Percentiles rank a stretch among this genome's conserved stretches.
phyloP scores from a whole-genome alignment of 2,888 invertebrate species.

The Dermolepida albohirtum region DNA sequence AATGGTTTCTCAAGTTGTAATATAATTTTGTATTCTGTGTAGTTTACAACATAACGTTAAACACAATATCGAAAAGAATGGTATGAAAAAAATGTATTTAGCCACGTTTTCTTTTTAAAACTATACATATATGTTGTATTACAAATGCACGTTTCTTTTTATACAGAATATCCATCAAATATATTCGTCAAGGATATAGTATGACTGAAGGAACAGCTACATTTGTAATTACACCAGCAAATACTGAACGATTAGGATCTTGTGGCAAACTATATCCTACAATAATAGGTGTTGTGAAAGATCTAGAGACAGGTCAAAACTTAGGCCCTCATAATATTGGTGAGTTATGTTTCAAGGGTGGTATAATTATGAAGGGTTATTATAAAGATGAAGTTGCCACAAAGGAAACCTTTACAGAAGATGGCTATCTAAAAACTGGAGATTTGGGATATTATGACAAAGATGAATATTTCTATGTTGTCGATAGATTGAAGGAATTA shows the following conservation, averaged over 20 bases:
- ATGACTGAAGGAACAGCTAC: conserved; percentile 80
- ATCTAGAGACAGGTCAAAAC: conserved; percentile 71
- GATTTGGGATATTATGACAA: conserved; percentile 86
- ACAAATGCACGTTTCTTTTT: too few relatives aligned
- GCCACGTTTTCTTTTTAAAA: not conserved
- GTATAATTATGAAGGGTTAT: conserved; percentile 72
- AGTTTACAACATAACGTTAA: too few relatives aligned
- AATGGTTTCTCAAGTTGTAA: too few relatives aligned
- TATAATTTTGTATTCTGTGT: too few relatives aligned
- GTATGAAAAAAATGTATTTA: not conserved
- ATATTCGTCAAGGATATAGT: conserved; percentile 75
- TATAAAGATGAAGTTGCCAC: conserved; percentile 77
- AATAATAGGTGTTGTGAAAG: conserved; percentile 72
- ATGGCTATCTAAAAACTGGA: conserved; percentile 84
- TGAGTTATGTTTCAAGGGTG: conserved; percentile 85
- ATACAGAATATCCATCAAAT: conserved; percentile 56
- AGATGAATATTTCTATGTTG: conserved; percentile 82
- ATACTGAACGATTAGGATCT: conserved; percentile 68
- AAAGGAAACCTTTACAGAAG: conserved; percentile 71
- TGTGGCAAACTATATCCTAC: conserved; percentile 74
- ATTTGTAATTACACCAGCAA: conserved; percentile 61
- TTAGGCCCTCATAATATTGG: conserved; percentile 76
- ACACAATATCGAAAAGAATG: not conserved
- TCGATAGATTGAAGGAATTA: conserved; percentile 88
- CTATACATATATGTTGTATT: not conserved